Percentiles rank a stretch among this genome's conserved stretches.
These are phyloP conservation scores for Nasonovia ribisnigri DNA, from an alignment of 2,888 invertebrate genomes.

Conservation along the genomic window DNA sequence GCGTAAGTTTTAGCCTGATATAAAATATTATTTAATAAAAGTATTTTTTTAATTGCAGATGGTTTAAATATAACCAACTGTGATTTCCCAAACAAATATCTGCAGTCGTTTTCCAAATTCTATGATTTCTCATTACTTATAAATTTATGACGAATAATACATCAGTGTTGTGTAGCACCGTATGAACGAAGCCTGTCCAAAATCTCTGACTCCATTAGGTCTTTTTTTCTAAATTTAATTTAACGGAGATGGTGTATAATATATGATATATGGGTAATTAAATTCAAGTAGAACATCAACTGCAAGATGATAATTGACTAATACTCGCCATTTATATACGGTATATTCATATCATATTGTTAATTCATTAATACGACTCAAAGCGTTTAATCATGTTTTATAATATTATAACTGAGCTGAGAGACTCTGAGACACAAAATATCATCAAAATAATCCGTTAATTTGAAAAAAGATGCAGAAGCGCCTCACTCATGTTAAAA, in stretches of 20 bases:
- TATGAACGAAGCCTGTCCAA: neutral
- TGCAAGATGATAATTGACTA: neutral
- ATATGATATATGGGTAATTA: neutral
- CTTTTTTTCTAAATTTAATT: neutral
- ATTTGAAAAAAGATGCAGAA: neutral
- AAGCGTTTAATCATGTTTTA: neutral
- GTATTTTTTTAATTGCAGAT: neutral
- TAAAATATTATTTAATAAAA: neutral
- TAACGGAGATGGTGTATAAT: neutral
- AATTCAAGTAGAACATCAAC: neutral
- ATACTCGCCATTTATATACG: neutral
- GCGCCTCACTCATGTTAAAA: neutral
- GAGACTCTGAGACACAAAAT: neutral
- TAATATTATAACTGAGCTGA: too few relatives aligned
- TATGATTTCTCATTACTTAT: neutral
- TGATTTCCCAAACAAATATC: neutral
- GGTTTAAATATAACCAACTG: neutral
- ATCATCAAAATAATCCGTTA: neutral
- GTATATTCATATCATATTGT: neutral
- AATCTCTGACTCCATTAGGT: neutral
- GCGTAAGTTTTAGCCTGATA: neutral
- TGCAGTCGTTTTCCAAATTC: neutral
- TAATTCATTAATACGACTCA: neutral
- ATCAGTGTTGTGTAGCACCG: neutral
- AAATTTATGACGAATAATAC: neutral